Base-by-base conservation (phyloP, 2,888 invertebrate species). In the Cheilosia urbana region DNA sequence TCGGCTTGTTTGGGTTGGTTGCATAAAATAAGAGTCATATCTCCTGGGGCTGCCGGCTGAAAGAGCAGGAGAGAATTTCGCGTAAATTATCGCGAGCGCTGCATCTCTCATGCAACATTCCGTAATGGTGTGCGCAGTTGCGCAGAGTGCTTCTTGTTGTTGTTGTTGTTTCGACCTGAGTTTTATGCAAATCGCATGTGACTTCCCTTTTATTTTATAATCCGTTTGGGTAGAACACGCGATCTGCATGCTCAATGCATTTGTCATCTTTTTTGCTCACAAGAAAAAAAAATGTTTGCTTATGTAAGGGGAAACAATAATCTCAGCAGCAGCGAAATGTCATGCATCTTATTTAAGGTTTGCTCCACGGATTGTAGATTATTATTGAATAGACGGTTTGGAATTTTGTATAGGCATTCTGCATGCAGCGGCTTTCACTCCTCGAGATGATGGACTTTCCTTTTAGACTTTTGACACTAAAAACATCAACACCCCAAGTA, bases 161-260 rank as follows among this genome's bases (percentile, higher is more conserved):
- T 40, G 51, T 19, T 17, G 13, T 51, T 51, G 27, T 60, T 17
- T 47, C 13, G 13, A 62, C 42, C 75, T 34, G 57, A 27, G 49
- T 66, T 58, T 66, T 75, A 75, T 75, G 75, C 75, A 75, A 75
- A 66, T 75, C 75, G 49, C 66, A 75, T 75, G 49, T 51, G 75
- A 66, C 57, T 66, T 75, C 57, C 57, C 57, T 58, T 75, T 49
- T 40, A 66, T 75, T 58, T 55, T 47, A 57, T 65, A 75, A 75
- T 75, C 75, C 65, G 57, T 65, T 58, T 37, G 53, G 51, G 75
- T 65, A 57, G 75, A 75, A 75, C 65, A 75, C 75, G 75, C 75
- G 66, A 75, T 75, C 40, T 24, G 65, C 58, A 75, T 75, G 75
- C 45, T 75, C 65, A 65, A 19, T 40, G 66, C 55, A 51, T 40